A percentile compares a stretch with the other conserved stretches of the same genome.
Evolutionary conservation across 2,113 vertebrate species (phyloP).

Genomic region (rat (Rattus norvegicus)): DNA sequence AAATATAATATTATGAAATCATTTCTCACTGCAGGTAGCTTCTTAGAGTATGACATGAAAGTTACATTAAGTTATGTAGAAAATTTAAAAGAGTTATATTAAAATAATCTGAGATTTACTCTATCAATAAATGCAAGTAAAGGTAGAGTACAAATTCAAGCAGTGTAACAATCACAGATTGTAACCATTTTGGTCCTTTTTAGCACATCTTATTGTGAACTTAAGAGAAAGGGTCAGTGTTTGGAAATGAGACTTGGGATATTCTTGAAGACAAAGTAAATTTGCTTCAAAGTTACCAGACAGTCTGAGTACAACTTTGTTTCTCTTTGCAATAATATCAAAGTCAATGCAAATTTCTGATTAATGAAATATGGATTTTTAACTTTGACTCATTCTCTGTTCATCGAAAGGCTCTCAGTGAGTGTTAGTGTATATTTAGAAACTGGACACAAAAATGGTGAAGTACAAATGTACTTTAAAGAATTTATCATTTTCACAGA

Average conservation of each 20-base stretch:
- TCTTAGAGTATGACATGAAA: slow-evolving; percentile 63
- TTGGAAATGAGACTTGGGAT: slow-evolving; percentile 58
- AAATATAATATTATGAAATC: slow-evolving; percentile 41
- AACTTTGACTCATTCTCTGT: slow-evolving; percentile 40
- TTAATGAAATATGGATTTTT: slow-evolving; percentile 59
- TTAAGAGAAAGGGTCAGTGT: neutral
- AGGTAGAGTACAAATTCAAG: slow-evolving; percentile 76
- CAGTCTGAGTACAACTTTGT: neutral
- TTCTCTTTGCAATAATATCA: slow-evolving; percentile 62
- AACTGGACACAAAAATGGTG: neutral
- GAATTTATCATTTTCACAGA: neutral
- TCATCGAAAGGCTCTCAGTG: neutral
- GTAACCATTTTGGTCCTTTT: slow-evolving; percentile 67
- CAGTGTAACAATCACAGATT: slow-evolving; percentile 68
- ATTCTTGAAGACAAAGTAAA: slow-evolving; percentile 15
- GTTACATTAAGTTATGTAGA: neutral
- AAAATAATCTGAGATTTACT: slow-evolving; percentile 65
- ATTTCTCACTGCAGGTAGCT: neutral
- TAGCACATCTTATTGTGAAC: neutral
- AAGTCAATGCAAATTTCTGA: neutral
- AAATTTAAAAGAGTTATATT: neutral
- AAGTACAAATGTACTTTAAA: neutral
- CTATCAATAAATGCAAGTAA: slow-evolving; percentile 68
- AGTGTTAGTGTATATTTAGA: neutral
- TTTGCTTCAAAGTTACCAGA: neutral